Conservation (phyloP, 2,888 invertebrate genomes). For the Rhabditoides inermis region DNA sequence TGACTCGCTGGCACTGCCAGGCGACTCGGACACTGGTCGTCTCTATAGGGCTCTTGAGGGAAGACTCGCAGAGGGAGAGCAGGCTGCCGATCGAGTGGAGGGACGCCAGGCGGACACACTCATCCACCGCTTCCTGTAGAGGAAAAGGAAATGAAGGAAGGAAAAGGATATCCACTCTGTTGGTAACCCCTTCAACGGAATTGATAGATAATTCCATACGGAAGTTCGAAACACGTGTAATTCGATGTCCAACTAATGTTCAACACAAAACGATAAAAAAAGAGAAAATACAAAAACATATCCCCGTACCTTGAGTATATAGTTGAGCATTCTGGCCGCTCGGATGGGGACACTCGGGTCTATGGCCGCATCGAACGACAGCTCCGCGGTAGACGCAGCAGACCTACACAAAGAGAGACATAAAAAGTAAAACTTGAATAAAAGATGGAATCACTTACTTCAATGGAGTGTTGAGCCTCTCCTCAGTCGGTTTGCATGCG, state of each 20-base stretch:
- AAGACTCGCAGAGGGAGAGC: conserved; percentile 39
- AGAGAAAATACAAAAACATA: too few relatives aligned
- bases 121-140: conserved; percentile 22
- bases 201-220: too few relatives aligned
- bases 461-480: conserved; percentile 40
- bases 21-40: conserved; percentile 13
- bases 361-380: conserved; percentile 39
- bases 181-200: too few relatives aligned
- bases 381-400: conserved; percentile 49
- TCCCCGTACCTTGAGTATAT: conserved; percentile 22
- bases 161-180: too few relatives aligned
- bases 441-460: too few relatives aligned
- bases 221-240: too few relatives aligned
- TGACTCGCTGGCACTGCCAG: conserved; percentile 42
- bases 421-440: too few relatives aligned
- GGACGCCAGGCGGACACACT: conserved; percentile 9
- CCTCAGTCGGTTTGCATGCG: conserved; percentile 12
- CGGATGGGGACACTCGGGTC: conserved; percentile 29
- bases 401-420: too few relatives aligned
- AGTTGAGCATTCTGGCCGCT: conserved; percentile 29
- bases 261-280: too few relatives aligned
- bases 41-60: conserved; percentile 24
- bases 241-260: too few relatives aligned
- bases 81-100: conserved; percentile 34
- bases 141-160: too few relatives aligned